Evolutionary conservation across 2,888 invertebrate genomes (phyloP), one percentile per base, ranked within the genome.

Genomic region (Ennomos quercinarius): DNA sequence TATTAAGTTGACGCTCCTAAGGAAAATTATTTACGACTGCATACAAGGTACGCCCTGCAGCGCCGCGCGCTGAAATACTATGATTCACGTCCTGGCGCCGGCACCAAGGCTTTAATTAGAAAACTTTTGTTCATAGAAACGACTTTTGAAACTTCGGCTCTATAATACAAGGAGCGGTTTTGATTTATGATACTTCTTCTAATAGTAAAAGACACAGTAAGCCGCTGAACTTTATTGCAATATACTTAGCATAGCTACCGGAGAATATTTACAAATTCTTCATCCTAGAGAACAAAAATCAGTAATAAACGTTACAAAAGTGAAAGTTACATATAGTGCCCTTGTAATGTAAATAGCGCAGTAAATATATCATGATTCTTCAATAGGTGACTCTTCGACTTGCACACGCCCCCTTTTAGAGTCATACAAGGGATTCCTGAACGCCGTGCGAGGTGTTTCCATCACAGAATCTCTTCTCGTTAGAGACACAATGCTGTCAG

Each of bases 341-440:
- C 17, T 17, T 27, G 27, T 27, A n/a, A 27, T 27, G 27, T 27
- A 27, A 27, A 27, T 27, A 27, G 27, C 5, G 27, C 0, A 4
- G 27, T 3, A 27, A 39, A 41, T 49, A 47, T 37, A 53, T 62
- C 49, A 61, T 63, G 54, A 76, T 41, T 86, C 82, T 63, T 86
- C 86, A 10, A 65, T 68, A 8, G 72, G 72, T 17, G 82, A 70
- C 48, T 87, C 86, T 0, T 77, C 73, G 0, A 87, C 82, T 17
- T 77, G 68, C 10, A 86, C 87, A 63, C 87, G 80, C 61, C 83
- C 86, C 70, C 89, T 84, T 74, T 78, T 87, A 0, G 91, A 91
- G 57, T 87, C 81, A 66, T 91, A 91, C 67, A 91, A 62, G 0
- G 91, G 91, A 71, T 91, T 91, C 27, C 88, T 86, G 58, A 91